These are phyloP conservation scores for Mythimna vitellina DNA, from an alignment of 2,888 invertebrate species.

Conservation along the genomic window DNA sequence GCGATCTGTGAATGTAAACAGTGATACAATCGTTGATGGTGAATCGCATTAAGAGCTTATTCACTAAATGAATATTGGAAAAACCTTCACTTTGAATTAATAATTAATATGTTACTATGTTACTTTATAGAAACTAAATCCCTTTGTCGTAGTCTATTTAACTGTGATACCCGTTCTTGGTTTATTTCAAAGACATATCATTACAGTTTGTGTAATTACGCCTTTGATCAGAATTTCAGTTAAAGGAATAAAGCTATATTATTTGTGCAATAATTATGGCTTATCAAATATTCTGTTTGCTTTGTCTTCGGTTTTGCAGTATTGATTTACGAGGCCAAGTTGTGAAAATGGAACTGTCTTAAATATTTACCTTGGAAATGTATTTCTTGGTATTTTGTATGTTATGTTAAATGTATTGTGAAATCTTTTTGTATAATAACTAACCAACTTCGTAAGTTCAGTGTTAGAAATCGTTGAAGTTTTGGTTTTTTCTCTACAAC, in stretches of 20 bases:
- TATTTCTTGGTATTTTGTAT: not conserved
- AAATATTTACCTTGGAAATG: not conserved
- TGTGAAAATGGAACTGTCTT: not conserved
- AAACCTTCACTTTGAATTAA: too few species aligned
- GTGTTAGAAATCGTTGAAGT: too few species aligned
- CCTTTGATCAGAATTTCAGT: not conserved
- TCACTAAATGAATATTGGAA: too few species aligned
- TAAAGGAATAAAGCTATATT: not conserved
- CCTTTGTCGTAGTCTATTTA: not conserved
- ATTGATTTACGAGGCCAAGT: not conserved
- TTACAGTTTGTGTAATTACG: not conserved
- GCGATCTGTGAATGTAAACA: too few species aligned
- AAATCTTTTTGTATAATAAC: not conserved
- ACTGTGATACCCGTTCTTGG: not conserved
- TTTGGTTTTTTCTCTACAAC: too few species aligned
- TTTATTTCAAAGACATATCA: not conserved
- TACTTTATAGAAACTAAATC: not conserved
- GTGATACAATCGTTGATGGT: too few species aligned
- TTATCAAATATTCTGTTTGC: not conserved
- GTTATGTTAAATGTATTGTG: too few species aligned
- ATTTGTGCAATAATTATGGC: not conserved
- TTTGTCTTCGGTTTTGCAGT: not conserved
- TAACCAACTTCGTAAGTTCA: too few species aligned
- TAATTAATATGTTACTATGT: not conserved
- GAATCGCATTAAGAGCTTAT: too few species aligned